These are phyloP conservation scores for Halocynthia aurantium DNA, from an alignment of 23 tunicate genomes.

Conservation along the genomic window DNA sequence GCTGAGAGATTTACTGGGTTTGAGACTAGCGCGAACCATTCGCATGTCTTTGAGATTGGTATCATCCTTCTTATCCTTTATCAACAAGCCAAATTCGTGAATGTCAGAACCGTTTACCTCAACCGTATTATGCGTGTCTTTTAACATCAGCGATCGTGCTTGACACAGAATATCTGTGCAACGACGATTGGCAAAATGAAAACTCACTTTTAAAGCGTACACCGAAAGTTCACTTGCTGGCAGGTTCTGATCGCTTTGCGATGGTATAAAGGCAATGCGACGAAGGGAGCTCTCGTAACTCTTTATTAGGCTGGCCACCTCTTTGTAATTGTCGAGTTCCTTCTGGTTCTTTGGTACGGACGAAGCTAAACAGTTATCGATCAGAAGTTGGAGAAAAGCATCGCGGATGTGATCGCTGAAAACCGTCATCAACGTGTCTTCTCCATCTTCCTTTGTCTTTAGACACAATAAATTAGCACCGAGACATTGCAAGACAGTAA, in stretches of 20 bases:
- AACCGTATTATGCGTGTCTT: slow-evolving; percentile 30
- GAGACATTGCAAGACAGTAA: slow-evolving; percentile 3
- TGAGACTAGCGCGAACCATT: slow-evolving; percentile 10
- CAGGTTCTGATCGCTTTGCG: neutral
- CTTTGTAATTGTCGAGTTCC: slow-evolving; percentile 19
- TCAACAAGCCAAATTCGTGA: neutral
- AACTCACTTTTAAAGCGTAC: slow-evolving; percentile 46
- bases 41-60: slow-evolving; percentile 2
- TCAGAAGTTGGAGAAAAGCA: neutral
- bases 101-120: slow-evolving; percentile 8
- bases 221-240: slow-evolving; percentile 23
- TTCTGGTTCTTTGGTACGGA: slow-evolving; percentile 23
- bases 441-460: neutral
- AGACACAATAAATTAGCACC: neutral
- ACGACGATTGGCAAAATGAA: slow-evolving; percentile 59
- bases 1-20: slow-evolving; percentile 29
- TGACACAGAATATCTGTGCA: slow-evolving; percentile 41
- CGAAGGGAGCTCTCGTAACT: neutral
- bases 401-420: slow-evolving; percentile 13
- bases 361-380: slow-evolving; percentile 13
- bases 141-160: slow-evolving; percentile 48
- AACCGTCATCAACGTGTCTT: neutral
- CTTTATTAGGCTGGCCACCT: slow-evolving; percentile 5
- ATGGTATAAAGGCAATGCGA: neutral
- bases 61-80: neutral